Evolutionary conservation across 2,797 vertebrate genomes (phyloP).

Genomic region (Sternotherus odoratus): DNA sequence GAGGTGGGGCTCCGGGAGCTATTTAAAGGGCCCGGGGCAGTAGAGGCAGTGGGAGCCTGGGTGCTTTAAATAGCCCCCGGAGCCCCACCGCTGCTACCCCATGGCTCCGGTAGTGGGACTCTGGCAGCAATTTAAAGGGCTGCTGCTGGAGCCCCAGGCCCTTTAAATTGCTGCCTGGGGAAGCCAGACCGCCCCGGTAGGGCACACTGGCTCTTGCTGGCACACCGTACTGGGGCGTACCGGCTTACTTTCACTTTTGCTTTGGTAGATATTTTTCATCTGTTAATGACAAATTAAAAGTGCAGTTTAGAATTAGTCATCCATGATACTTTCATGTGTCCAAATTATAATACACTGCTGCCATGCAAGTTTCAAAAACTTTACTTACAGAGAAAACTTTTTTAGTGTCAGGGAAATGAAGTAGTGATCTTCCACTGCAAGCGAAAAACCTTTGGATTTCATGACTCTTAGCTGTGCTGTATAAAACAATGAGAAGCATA

Average conservation of each 20-base stretch:
- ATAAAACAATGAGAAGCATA: constrained; percentile 2
- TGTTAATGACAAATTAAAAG: constrained; percentile 59
- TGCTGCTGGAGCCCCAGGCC: no score
- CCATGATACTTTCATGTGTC: constrained; percentile 8
- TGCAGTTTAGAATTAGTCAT: constrained; percentile 65
- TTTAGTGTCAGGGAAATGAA: not conserved
- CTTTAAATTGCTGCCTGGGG: no score
- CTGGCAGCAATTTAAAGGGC: no score
- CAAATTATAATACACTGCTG: constrained; percentile 29
- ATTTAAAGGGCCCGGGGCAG: no score
- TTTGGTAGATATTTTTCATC: constrained; percentile 58
- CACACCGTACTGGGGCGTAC: no score
- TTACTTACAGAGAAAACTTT: not conserved
- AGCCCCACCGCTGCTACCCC: no score
- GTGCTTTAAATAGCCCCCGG: no score
- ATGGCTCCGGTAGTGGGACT: no score
- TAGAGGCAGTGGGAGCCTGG: no score
- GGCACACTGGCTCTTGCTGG: no score
- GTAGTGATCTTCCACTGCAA: constrained; percentile 3
- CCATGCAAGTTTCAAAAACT: constrained; percentile 11
- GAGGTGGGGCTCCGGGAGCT: no score
- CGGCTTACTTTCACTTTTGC: not conserved
- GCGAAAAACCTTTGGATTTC: not conserved
- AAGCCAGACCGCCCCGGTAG: no score
- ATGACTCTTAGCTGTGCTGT: not conserved